These are phyloP conservation scores for Propithecus coquereli DNA, from an alignment of 2,113 vertebrate species.

Conservation along the genomic window DNA sequence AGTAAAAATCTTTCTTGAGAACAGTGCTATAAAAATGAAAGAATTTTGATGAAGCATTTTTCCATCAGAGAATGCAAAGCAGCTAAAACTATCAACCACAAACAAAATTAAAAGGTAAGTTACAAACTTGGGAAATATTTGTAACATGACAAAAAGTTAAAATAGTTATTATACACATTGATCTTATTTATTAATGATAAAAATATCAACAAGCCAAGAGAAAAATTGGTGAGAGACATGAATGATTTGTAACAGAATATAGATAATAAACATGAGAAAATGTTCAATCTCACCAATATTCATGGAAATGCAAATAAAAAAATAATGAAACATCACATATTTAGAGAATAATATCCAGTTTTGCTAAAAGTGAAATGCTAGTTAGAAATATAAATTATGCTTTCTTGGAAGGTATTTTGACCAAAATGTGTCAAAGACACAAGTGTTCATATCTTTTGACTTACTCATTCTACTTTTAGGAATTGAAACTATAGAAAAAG, in stretches of 20 bases:
- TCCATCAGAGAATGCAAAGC: background rate
- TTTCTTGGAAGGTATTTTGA: background rate
- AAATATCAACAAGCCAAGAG: background rate
- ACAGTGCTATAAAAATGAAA: background rate
- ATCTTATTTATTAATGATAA: background rate
- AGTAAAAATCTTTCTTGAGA: conserved; percentile 31
- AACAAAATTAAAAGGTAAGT: conserved; percentile 35
- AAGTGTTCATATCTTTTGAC: background rate
- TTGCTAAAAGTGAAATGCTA: background rate
- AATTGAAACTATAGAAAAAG: conserved; percentile 16
- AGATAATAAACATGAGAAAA: background rate
- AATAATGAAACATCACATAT: background rate
- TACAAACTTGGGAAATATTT: background rate
- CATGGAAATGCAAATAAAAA: conserved; percentile 32
- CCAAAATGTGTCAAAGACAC: background rate
- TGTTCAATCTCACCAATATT: background rate
- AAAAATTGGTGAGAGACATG: background rate
- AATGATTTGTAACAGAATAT: conserved; percentile 7
- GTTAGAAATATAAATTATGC: background rate
- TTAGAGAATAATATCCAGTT: background rate
- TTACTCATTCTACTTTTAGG: conserved; percentile 8
- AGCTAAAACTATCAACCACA: background rate
- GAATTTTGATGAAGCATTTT: conserved; percentile 31
- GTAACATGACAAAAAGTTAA: background rate
- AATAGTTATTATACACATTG: background rate